Percentiles rank a stretch among this genome's conserved stretches.
Evolutionary conservation across 2,113 vertebrate species (phyloP).

Genomic region (Tachuris rubrigastra): DNA sequence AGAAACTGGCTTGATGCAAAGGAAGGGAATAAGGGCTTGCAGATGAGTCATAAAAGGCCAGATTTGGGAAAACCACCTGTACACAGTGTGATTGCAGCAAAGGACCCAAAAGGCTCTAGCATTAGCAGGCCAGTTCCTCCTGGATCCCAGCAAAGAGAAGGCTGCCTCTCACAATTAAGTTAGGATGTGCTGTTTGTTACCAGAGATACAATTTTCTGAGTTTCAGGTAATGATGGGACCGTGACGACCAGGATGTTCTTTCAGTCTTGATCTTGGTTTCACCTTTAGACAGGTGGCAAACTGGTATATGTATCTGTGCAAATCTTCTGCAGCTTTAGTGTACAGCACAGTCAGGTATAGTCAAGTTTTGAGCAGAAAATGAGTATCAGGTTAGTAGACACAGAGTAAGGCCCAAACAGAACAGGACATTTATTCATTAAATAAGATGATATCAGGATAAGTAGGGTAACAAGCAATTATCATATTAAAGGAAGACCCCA

Average conservation of each 20-base stretch:
- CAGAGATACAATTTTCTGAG: not conserved
- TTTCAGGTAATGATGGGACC: not conserved
- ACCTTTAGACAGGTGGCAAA: not conserved
- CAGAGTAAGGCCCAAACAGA: not conserved
- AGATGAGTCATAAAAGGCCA: too few relatives aligned
- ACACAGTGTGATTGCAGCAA: not conserved
- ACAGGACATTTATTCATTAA: not conserved
- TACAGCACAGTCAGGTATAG: not conserved
- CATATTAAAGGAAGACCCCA: not conserved
- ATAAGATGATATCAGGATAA: not conserved
- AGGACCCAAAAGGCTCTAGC: not conserved
- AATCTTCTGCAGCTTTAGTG: fast-evolving
- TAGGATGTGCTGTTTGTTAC: not conserved
- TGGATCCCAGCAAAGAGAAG: not conserved
- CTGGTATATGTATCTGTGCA: not conserved
- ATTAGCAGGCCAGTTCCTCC: not conserved
- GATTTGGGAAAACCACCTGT: not conserved
- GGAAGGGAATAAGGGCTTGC: not conserved
- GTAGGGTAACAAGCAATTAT: not conserved
- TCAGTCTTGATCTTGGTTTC: not conserved
- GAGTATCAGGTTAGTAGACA: not conserved
- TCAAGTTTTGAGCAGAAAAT: not conserved
- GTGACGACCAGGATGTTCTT: not conserved
- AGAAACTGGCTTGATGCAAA: not conserved
- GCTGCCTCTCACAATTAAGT: not conserved